These are phyloP conservation scores for Oreochromis tanganicae DNA, from an alignment of 2,113 vertebrate genomes.

Conservation along the genomic window DNA sequence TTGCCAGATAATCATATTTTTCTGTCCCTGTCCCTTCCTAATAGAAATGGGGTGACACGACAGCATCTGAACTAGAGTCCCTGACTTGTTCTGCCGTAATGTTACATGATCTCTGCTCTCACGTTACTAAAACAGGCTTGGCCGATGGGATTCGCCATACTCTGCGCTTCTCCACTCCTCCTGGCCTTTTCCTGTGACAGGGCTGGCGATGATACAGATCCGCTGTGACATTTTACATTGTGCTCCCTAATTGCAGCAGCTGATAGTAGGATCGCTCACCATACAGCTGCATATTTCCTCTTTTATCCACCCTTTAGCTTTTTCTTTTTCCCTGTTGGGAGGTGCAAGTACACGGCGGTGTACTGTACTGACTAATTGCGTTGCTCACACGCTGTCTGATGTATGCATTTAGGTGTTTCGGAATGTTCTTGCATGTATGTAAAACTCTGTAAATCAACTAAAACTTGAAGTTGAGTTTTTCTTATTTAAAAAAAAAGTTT, in stretches of 20 bases:
- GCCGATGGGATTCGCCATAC: constrained; percentile 48
- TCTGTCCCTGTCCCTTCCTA: background rate
- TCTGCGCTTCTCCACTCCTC: constrained; percentile 20
- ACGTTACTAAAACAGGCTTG: constrained; percentile 33
- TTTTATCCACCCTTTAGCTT: background rate
- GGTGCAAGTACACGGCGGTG: background rate
- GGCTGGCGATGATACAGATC: constrained; percentile 68
- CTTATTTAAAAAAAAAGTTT: background rate
- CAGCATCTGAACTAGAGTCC: constrained; percentile 30
- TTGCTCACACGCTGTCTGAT: constrained; percentile 5
- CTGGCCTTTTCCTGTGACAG: constrained; percentile 64
- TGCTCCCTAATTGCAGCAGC: constrained; percentile 65
- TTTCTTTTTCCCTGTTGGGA: background rate
- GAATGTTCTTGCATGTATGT: background rate
- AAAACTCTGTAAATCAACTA: background rate
- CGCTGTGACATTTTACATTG: constrained; percentile 72
- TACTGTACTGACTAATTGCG: constrained; percentile 8
- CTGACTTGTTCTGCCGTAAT: constrained; percentile 2
- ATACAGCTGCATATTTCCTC: constrained; percentile 55
- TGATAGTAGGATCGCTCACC: constrained; percentile 55
- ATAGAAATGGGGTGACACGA: constrained; percentile 15
- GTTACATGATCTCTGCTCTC: constrained; percentile 15
- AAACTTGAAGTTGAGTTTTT: background rate
- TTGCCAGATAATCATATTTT: constrained; percentile 40
- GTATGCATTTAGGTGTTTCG: background rate